Percentiles rank a stretch among this genome's conserved stretches.
These are phyloP conservation scores for Adrianichthys oophorus DNA, from an alignment of 2,797 vertebrate genomes.

Conservation along the genomic window DNA sequence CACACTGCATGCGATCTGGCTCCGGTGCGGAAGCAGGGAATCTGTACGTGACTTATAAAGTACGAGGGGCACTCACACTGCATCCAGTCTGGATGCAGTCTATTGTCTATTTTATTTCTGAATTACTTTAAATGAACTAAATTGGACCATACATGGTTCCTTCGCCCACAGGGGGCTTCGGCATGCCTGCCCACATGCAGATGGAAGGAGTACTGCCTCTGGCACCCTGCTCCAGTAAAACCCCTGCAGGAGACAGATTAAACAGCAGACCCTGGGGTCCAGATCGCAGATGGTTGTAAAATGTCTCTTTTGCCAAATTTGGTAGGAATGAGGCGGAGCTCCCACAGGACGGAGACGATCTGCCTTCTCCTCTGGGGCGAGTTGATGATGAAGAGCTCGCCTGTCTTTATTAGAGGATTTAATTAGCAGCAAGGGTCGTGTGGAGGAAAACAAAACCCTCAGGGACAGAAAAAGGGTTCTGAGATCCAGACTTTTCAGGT, in stretches of 20 bases:
- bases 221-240: slow-evolving; percentile 25
- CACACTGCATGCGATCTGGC: no score
- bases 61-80: no score
- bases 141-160: neutral
- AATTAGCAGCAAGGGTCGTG: slow-evolving; percentile 4
- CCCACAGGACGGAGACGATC: slow-evolving; percentile 12
- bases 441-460: neutral
- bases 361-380: slow-evolving; percentile 7
- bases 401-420: slow-evolving; percentile 5
- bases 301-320: slow-evolving; percentile 39
- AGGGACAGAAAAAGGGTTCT: no score
- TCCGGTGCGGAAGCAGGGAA: no score
- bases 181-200: slow-evolving; percentile 17
- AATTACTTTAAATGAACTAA: no score
- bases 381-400: neutral
- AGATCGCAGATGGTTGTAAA: slow-evolving; percentile 37
- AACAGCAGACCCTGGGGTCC: slow-evolving; percentile 20
- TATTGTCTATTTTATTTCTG: no score
- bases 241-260: slow-evolving; percentile 16
- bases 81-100: no score
- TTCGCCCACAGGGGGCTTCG: slow-evolving; percentile 11
- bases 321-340: slow-evolving; percentile 15
- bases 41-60: no score
- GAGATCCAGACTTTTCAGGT: neutral
- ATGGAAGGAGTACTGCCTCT: slow-evolving; percentile 19